Evolutionary conservation across 2,888 invertebrate species (phyloP), one percentile per base, ranked within the genome.

Genomic region (Plagodis dolabraria): DNA sequence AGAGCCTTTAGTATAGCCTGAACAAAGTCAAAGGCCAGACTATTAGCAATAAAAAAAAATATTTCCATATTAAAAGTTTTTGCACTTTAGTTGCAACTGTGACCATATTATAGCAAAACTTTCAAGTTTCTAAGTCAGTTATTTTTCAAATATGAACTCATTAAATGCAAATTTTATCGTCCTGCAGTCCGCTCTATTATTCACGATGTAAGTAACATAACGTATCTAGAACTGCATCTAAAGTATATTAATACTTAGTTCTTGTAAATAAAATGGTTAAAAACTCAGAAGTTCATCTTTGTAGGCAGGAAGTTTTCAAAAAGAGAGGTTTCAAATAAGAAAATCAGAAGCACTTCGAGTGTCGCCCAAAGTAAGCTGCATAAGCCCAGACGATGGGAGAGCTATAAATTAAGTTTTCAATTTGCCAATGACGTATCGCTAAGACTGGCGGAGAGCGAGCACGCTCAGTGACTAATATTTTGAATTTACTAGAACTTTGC

Each of bases 341-440:
- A 80, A 81, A 82, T 80, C 78, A 75, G 53, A 69, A 72, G 75
- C 74, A 77, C 77, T 77, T 68, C 64, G 72, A 68, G 72, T 83
- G 85, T 80, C 86, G 79, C 71, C 72, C 68, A 69, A 72, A 71
- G 80, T 80, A 82, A 81, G 81, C 82, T 82, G 76, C 74, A 75
- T 83, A 83, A 83, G 82, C 86, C 80, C 80, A 78, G 73, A 75
- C 79, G 78, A 76, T 79, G 76, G 74, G 75, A 80, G 77, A 75
- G 75, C 81, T 75, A 83, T 86, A 86, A 86, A 86, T 86, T 86
- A 83, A 79, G 77, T 85, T 86, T 86, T 83, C 86, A 86, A 86
- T 86, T 86, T 86, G 76, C 85, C 85, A 85, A 85, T 86, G 86
- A 85, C 86, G 80, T 78, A 82, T 81, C 77, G 80, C 80, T 79